Evolutionary conservation across 1,140 invertebrate species (phyloP).

Genomic region (Harlomillsia oculata): DNA sequence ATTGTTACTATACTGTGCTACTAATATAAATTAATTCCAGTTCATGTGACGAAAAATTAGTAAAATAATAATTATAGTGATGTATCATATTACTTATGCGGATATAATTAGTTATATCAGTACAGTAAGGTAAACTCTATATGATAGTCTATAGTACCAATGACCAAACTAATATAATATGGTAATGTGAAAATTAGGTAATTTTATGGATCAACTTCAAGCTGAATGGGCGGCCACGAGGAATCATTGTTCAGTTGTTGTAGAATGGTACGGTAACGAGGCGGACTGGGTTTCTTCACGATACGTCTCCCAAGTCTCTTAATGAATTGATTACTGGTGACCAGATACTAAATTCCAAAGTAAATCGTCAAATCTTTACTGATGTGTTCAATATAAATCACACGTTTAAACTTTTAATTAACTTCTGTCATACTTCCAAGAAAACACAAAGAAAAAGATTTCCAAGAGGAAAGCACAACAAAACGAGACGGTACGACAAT

Average conservation of each 20-base stretch:
- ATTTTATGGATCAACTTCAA: too few species aligned
- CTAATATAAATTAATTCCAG: too few species aligned
- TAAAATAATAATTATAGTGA: too few species aligned
- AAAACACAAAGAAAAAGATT: conserved; percentile 21
- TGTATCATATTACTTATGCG: too few species aligned
- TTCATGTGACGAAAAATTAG: too few species aligned
- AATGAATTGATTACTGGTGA: conserved; percentile 12
- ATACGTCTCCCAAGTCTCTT: conserved; percentile 4
- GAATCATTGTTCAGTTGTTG: conserved; percentile 24
- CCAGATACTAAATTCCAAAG: conserved; percentile 7
- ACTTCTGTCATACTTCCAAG: conserved; percentile 15
- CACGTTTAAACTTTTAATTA: neutral
- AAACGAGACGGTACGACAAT: conserved; percentile 10
- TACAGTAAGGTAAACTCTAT: too few species aligned
- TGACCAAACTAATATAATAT: too few species aligned
- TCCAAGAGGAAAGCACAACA: conserved; percentile 17
- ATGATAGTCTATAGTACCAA: too few species aligned
- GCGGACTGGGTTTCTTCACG: conserved; percentile 16
- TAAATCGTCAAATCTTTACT: neutral
- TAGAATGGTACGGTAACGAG: conserved; percentile 31
- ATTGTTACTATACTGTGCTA: too few species aligned
- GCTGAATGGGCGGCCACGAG: conserved; percentile 31
- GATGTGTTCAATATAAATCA: neutral
- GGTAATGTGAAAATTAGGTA: too few species aligned
- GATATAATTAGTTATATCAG: too few species aligned